A percentile compares a stretch with the other conserved stretches of the same genome.
Conservation (phyloP, 1,140 invertebrate genomes). For the Drosophila paulistorum region DNA sequence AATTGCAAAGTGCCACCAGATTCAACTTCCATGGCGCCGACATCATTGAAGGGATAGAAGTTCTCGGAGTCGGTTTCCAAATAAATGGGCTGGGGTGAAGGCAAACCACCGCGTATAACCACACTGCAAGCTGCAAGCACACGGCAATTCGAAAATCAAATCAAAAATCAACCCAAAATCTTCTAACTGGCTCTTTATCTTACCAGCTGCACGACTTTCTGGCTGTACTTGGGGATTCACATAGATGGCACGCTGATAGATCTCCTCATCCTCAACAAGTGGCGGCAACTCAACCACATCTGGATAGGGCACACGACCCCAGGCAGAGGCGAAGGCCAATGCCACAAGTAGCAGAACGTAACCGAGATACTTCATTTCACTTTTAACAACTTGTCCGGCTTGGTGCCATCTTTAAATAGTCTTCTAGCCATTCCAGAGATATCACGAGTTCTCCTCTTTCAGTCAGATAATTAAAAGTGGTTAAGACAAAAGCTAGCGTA, state of each 20-base stretch:
- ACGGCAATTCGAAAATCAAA: not conserved
- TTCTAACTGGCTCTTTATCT: not conserved
- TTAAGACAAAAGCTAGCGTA: constrained; percentile 3
- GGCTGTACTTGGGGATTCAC: constrained; percentile 28
- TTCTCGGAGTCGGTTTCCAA: constrained; percentile 65
- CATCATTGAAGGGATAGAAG: constrained; percentile 66
- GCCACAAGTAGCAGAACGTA: constrained; percentile 48
- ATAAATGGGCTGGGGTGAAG: constrained; percentile 70
- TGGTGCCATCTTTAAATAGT: constrained; percentile 63
- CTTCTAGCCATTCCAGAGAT: constrained; percentile 27
- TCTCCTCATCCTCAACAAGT: constrained; percentile 33
- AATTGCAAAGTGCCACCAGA: constrained; percentile 59
- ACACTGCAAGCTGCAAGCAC: constrained; percentile 59
- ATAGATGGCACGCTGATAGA: constrained; percentile 39
- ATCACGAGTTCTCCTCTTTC: not conserved
- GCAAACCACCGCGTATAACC: constrained; percentile 68
- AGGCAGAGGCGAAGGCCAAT: constrained; percentile 44
- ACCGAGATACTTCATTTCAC: constrained; percentile 61
- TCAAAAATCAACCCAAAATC: not conserved
- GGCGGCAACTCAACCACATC: constrained; percentile 59
- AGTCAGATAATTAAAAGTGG: constrained; percentile 4
- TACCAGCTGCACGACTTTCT: constrained; percentile 53
- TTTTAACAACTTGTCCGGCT: constrained; percentile 28
- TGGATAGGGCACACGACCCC: constrained; percentile 59
- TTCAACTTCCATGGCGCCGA: constrained; percentile 67